Evolutionary conservation across 2,113 vertebrate species (phyloP), one percentile per base, ranked within the genome.

Genomic region (Bubo scandiacus): DNA sequence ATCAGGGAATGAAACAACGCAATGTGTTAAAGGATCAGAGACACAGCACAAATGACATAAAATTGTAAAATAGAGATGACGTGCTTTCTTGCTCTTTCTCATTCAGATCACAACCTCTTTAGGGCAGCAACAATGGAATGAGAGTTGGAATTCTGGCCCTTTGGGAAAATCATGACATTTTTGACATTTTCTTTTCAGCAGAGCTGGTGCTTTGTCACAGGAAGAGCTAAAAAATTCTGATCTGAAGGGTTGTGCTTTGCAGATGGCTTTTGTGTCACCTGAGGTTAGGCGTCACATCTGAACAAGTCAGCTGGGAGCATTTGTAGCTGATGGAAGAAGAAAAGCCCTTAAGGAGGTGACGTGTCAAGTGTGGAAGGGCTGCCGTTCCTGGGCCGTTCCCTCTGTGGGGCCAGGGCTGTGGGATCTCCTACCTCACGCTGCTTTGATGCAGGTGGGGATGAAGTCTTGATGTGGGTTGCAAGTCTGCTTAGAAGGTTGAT

Each of bases 321-420:
- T 52, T 81, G n/a, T 20, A 40, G 47, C 12, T 6, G 10, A 13
- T 63, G 67, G 16, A 51, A 77, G 49, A 67, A 40, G 57, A 66
- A 7, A 49, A 85, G 47, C 18, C 23, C 38, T 54, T 15, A 29
- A 49, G 78, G 54, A 72, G 29, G 25, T 10, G 62, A 29, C 45
- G 52, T 54, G 40, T 63, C 38, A 52, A 27, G 5, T 11, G 29
- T 25, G 22, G 30, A 38, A 29, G 29, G 9, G 36, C 19, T 67
- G 81, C 22, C 3, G 0, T 17, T n/a, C 6, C 2, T 5, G 4
- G 47, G 38, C 40, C 1, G 1, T 22, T 74, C 38, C 57, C 15
- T 49, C 15, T 1, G 0, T 2, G 14, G 36, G 43, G 67, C 15
- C 4, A 26, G 27, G 40, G 14, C 42, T 71, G 15, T 23, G 49